Base-by-base conservation (phyloP, 2,113 vertebrate species). In the Ictalurus furcatus region DNA sequence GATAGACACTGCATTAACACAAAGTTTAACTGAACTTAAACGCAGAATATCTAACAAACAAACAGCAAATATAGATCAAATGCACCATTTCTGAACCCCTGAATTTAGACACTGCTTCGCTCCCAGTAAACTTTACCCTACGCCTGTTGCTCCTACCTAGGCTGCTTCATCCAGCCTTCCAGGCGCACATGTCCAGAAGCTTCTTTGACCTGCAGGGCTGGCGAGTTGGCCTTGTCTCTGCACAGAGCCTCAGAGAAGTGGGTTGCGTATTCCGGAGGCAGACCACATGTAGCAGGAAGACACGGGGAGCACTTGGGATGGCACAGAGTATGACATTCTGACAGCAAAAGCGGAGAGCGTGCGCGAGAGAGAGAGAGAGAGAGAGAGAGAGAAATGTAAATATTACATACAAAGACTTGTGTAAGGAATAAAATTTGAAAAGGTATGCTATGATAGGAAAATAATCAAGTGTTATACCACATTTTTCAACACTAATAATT, bases 111-210 rank as follows among this genome's bases (percentile, higher is more conserved):
- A 6, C 2, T 30, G 79, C 54, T 58, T 9, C 4, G 5, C 21
- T 81, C 21, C 13, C 6, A 44, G 37, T 16, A 30, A 5, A n/a
- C 6, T 54, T 81, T 30, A 30, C 5, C 71, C 85, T 96, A 99
- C 98, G 4, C 4, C 4, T 48, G 44, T 30, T 81, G 52, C 17
- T 19, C 71, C 86, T 96, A 99, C 98, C 98, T 97, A 65, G 98
- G 98, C 91, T 99, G 97, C 92, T 99, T 99, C 98, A 99, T 99
- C 98, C 98, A 99, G 48, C 98, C 98, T 93, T 99, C 98, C 85
- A 99, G 95, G 81, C 97, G 97, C 30, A 99, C 94, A 89, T 96
- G 95, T 59, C 97, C 96, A 92, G 96, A 96, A 58, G 97, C 97
- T 91, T 99, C 98, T 94, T 98, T 98, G 90, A 96, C 92, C 94